Conservation (phyloP, 2,888 invertebrate species). For the Agrochola circellaris region DNA sequence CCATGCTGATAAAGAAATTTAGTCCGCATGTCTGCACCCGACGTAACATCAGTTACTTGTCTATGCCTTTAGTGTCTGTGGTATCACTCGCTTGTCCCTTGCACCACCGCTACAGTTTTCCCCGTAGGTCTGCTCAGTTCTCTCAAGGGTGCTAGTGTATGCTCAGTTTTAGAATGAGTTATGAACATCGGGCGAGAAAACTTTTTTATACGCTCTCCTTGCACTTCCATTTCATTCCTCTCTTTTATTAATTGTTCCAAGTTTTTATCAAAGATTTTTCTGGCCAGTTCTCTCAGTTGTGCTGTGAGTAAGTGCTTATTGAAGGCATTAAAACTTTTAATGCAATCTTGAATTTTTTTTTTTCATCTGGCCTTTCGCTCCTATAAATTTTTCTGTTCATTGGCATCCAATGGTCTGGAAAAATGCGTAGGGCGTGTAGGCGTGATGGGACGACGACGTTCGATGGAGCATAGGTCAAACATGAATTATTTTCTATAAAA, state of each 20-base stretch:
- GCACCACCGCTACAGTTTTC: constrained; percentile 49
- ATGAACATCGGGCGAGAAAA: constrained; percentile 72
- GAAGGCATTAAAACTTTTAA: constrained; percentile 53
- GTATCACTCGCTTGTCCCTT: constrained; percentile 19
- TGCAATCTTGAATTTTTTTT: constrained; percentile 28
- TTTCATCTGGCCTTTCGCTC: constrained; percentile 11
- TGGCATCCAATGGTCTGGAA: constrained; percentile 38
- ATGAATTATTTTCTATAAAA: constrained; percentile 29
- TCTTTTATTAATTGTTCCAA: constrained; percentile 55
- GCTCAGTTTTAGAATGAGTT: constrained; percentile 76
- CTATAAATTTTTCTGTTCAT: constrained; percentile 39
- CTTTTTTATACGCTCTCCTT: constrained; percentile 69
- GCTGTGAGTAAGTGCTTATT: constrained; percentile 42
- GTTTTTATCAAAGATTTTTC: constrained; percentile 54
- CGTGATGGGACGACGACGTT: constrained; percentile 29
- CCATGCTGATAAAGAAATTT: too few relatives aligned
- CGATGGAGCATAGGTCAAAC: constrained; percentile 18
- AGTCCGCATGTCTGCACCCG: too few relatives aligned
- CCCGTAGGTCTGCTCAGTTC: constrained; percentile 68
- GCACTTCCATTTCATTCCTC: constrained; percentile 53
- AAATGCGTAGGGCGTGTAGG: constrained; percentile 33
- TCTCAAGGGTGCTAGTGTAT: constrained; percentile 73
- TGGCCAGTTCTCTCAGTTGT: constrained; percentile 27
- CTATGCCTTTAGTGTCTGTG: too few relatives aligned
- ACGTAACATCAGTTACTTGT: too few relatives aligned